Base-by-base conservation (phyloP, 2,888 invertebrate genomes). In the Cecidostiba fungosa region DNA sequence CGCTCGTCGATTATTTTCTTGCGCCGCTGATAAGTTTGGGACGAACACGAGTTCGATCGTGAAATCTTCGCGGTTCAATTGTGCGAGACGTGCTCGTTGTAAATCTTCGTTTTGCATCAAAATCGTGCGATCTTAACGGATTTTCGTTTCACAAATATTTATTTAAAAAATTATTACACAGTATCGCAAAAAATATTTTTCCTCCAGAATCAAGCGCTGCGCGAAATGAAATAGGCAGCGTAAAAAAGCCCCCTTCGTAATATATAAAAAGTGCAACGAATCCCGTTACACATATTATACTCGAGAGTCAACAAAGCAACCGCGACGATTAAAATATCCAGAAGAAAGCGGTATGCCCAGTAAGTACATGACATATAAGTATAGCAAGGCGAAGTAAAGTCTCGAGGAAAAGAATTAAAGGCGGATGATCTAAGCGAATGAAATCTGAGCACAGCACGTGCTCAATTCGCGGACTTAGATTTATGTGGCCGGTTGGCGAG, bases 381-480 rank as follows among this genome's bases (percentile, higher is more conserved):
- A 62, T 10, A 62, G 23, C 8, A 62, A 23, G 0, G 23, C 26
- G 16, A 0, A 23, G 6, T 23, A 0, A 72, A 36, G 32, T 5
- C 5, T 8, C 39, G 29, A 8, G 36, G 66, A 78, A 85, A 84
- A 78, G 86, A 78, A 88, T 87, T 88, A 87, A 86, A 89, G 88
- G 89, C 90, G 91, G 91, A 92, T 92, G 92, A 92, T 92, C 92
- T 92, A 92, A 92, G 90, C 89, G 88, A 91, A 92, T 92, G 92
- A 93, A 93, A 93, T 93, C 93, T 92, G 92, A 92, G 92, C 92
- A 92, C 93, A 69, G 92, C 93, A 73, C 93, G 93, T 93, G 93
- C 92, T 92, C 92, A 92, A 92, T 93, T 92, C 89, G 89, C 90
- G 90, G 91, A 91, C 92, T 92, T 92, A 91, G 92, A 92, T 93